Base-by-base conservation (phyloP, 2,888 invertebrate genomes). In the Drosophila ustulata region DNA sequence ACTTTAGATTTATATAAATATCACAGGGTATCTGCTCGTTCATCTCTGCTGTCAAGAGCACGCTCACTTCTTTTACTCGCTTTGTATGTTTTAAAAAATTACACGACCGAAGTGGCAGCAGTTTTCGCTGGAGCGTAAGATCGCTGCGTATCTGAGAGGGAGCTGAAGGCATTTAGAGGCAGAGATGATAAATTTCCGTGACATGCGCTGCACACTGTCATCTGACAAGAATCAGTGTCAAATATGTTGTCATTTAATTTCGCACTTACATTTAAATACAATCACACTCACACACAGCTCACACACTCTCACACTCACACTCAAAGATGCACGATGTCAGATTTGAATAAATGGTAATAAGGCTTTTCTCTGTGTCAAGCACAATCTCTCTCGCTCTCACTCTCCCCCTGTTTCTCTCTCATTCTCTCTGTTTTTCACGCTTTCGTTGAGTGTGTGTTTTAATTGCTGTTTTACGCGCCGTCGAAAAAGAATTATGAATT, bases 241-340 rank as follows among this genome's bases (percentile, higher is more conserved):
- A 85, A 85, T 89, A 85, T 89, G 89, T 89, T 85, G 85, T 85
- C 85, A 85, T 85, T 89, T 85, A 89, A 85, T 85, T 85, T 85
- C 86, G 87, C 89, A 87, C 78, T 78, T 75, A 62, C 79, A 74
- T 62, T 78, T 68, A 74, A 74, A 47, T 68, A 70, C 62, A 63
- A 66, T 62, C 52, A 62, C 53, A 50, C 57, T 57, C 52, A 56
- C 57, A 62, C 41, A 46, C 32, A 46, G 53, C 57, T n/a, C n/a
- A 62, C 41, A 43, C 32, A 46, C 23, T 37, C 39, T 46, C 45
- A 25, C 41, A 49, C 49, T 9, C 18, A 28, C 43, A 43, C 32
- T 11, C 25, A 39, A 55, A 55, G 63, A 50, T 51, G 43, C 46
- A 62, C 49, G 61, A 51, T 59, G 79, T 80, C 80, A 89, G 89